phyloP scores from a whole-genome alignment of 2,113 vertebrate genomes.

The Paradoxurus hermaphroditus region DNA sequence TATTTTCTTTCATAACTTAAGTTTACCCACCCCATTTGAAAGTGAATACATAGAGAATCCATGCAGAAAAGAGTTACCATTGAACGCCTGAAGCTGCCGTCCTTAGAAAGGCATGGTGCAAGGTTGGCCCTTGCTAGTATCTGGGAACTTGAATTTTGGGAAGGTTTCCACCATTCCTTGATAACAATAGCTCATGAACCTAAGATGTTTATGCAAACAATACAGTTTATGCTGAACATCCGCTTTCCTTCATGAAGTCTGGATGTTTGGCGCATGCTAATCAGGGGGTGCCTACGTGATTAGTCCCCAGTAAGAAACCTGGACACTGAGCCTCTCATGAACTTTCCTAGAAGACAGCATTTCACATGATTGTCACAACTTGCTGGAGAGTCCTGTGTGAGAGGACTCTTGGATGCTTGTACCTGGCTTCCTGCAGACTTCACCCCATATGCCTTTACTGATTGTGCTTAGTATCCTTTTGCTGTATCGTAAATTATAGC shows the following conservation, averaged over 20 bases:
- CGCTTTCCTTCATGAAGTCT: not conserved
- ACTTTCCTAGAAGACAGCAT: not conserved
- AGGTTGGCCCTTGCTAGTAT: not conserved
- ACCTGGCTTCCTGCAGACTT: not conserved
- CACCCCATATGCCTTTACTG: fast-evolving
- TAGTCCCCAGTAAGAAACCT: not conserved
- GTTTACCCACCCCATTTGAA: not conserved
- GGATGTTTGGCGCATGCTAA: not conserved
- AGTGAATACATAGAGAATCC: not conserved
- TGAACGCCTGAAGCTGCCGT: not conserved
- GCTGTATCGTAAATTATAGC: not conserved
- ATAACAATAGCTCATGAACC: not conserved
- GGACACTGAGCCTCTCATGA: not conserved
- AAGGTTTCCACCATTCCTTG: not conserved
- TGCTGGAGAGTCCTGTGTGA: not conserved
- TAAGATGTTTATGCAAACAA: not conserved
- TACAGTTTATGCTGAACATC: not conserved
- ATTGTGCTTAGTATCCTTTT: not conserved
- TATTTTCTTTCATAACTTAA: not conserved
- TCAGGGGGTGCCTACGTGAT: not conserved
- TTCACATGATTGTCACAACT: not conserved
- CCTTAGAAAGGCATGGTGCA: not conserved
- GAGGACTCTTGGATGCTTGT: not conserved
- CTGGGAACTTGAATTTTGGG: not conserved
- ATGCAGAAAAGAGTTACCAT: not conserved